Evolutionary conservation across 2,888 invertebrate species (phyloP).

Genomic region (Chrysolina oricalcia): DNA sequence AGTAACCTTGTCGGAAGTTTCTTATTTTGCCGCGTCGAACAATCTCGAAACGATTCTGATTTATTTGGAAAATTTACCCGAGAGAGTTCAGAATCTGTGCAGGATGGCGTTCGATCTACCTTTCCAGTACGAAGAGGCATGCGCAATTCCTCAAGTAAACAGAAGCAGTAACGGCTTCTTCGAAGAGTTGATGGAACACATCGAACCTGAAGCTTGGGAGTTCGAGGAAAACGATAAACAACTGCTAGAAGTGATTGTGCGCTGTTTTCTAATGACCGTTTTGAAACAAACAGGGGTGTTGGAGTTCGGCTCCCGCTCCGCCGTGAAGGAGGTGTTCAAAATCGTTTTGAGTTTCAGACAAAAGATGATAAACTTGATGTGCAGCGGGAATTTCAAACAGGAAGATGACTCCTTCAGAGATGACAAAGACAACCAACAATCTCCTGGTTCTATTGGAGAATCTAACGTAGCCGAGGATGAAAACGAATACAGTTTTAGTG

Average conservation of each 20-base stretch:
- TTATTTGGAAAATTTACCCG: constrained; percentile 57
- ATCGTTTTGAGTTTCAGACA: constrained; percentile 61
- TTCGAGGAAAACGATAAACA: constrained; percentile 71
- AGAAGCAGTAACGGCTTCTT: constrained; percentile 63
- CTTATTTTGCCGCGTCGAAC: constrained; percentile 51
- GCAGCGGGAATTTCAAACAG: constrained; percentile 55
- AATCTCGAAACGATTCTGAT: constrained; percentile 51
- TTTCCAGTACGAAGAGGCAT: constrained; percentile 67
- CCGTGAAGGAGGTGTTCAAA: constrained; percentile 68
- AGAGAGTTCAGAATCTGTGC: constrained; percentile 60
- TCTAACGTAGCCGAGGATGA: constrained; percentile 45
- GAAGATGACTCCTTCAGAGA: constrained; percentile 50
- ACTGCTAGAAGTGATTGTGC: constrained; percentile 71
- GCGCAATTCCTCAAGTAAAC: constrained; percentile 58
- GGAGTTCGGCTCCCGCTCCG: constrained; percentile 60
- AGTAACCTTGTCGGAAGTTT: constrained; percentile 53
- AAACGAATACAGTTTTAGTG: constrained; percentile 58
- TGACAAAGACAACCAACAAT: constrained; percentile 49
- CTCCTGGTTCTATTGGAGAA: constrained; percentile 47
- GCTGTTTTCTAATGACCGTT: constrained; percentile 73
- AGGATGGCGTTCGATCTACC: constrained; percentile 66
- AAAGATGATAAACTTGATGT: constrained; percentile 63
- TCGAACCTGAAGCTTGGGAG: constrained; percentile 73
- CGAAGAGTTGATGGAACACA: constrained; percentile 69
- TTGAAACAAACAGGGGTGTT: constrained; percentile 74